A percentile compares a stretch with the other conserved stretches of the same genome.
phyloP scores from a whole-genome alignment of 2,888 invertebrate species.

The Rotaria socialis region DNA sequence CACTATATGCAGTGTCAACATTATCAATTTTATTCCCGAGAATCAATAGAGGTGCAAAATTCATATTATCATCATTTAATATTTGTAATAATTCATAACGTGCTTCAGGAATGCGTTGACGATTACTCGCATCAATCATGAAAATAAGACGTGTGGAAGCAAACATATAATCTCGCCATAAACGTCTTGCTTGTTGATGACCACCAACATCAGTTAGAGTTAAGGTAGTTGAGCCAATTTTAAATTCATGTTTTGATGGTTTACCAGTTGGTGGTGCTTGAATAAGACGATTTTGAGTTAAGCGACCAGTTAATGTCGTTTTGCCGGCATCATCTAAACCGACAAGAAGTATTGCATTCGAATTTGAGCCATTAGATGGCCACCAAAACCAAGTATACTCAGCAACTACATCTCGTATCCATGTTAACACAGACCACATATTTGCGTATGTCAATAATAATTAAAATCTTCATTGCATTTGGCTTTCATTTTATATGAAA shows the following conservation, averaged over 20 bases:
- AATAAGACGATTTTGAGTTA: slow-evolving; percentile 25
- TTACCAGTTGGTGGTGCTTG: background rate
- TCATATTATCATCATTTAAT: slow-evolving; percentile 47
- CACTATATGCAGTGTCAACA: background rate
- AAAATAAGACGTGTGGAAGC: slow-evolving; percentile 47
- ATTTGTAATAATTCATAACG: slow-evolving; percentile 48
- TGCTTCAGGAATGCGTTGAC: slow-evolving; percentile 47
- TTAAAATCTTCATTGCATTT: no score
- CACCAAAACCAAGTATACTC: slow-evolving; percentile 17
- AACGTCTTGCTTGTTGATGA: slow-evolving; percentile 26
- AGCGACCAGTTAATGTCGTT: slow-evolving; percentile 35
- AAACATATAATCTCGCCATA: slow-evolving; percentile 34
- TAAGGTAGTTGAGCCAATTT: background rate
- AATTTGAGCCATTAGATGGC: background rate
- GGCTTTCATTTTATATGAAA: no score
- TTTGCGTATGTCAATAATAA: no score
- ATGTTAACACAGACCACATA: background rate
- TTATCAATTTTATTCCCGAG: slow-evolving; percentile 48
- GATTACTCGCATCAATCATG: slow-evolving; percentile 48
- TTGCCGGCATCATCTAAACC: slow-evolving; percentile 18
- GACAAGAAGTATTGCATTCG: background rate
- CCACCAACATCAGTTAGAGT: slow-evolving; percentile 35
- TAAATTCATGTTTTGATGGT: background rate
- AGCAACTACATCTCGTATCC: background rate
- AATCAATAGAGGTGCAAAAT: slow-evolving; percentile 48